These are phyloP conservation scores for Lichenostomus cassidix DNA, from an alignment of 2,113 vertebrate genomes.

Conservation along the genomic window DNA sequence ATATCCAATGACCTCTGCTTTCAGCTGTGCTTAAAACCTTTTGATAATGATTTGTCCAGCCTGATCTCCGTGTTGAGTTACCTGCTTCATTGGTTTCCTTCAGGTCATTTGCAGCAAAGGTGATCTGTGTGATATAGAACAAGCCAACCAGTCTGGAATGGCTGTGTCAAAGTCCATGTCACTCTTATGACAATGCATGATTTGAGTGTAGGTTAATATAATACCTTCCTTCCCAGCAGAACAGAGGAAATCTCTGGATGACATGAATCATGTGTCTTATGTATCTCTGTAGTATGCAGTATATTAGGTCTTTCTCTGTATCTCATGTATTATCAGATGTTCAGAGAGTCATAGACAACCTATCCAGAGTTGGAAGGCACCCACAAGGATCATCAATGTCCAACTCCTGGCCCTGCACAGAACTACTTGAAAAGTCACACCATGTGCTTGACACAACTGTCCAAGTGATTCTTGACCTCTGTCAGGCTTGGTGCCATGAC, in stretches of 20 bases:
- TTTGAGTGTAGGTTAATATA: neutral
- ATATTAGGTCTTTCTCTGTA: neutral
- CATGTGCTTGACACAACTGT: neutral
- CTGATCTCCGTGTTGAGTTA: neutral
- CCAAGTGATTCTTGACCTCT: neutral
- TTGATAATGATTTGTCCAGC: neutral
- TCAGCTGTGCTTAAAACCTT: neutral
- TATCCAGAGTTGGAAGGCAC: neutral
- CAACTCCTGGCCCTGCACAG: neutral
- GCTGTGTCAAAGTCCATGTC: neutral
- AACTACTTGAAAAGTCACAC: neutral
- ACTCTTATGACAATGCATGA: neutral
- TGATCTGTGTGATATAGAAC: neutral
- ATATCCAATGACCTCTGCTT: neutral
- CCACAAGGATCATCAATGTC: accelerated
- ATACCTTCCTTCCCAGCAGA: neutral
- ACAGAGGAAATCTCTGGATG: neutral
- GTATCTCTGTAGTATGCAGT: too few species aligned
- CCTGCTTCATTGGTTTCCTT: neutral
- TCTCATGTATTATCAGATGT: neutral
- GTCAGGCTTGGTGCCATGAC: neutral
- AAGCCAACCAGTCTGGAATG: neutral
- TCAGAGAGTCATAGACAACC: too few species aligned
- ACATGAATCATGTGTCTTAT: neutral
- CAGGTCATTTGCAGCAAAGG: neutral